These are phyloP conservation scores for Denticeps clupeoides DNA, from an alignment of 2,797 vertebrate species.

Conservation along the genomic window DNA sequence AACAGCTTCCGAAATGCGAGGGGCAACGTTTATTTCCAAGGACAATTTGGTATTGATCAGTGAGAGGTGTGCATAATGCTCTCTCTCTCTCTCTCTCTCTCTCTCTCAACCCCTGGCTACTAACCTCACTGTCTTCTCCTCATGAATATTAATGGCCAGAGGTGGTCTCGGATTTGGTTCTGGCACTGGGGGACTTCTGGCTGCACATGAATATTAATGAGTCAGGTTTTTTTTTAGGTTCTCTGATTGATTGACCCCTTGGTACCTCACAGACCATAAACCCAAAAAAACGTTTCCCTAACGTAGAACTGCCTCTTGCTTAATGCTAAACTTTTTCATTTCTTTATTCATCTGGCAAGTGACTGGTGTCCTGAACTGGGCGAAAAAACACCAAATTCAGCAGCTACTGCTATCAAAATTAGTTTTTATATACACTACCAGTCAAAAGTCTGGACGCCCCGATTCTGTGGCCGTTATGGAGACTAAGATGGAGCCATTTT, in stretches of 20 bases:
- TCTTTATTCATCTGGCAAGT: too few species aligned
- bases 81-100: not conserved
- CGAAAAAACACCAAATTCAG: too few species aligned
- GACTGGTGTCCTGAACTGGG: too few species aligned
- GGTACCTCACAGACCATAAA: too few species aligned
- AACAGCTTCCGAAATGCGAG: slow-evolving; percentile 61
- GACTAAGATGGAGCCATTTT: too few species aligned
- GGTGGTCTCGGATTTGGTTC: slow-evolving; percentile 21
- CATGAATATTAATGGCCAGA: slow-evolving; percentile 7
- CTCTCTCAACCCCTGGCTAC: not conserved
- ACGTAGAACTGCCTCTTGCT: too few species aligned
- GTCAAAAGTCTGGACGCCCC: too few species aligned
- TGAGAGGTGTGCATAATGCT: slow-evolving; percentile 42
- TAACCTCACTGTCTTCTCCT: not conserved
- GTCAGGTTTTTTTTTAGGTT: slow-evolving; percentile 36
- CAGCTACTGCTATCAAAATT: too few species aligned
- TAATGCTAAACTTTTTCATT: too few species aligned
- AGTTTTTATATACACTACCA: too few species aligned
- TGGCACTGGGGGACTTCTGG: slow-evolving; percentile 47
- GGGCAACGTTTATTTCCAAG: slow-evolving; percentile 61
- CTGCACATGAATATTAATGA: slow-evolving; percentile 62
- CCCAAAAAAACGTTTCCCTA: too few species aligned
- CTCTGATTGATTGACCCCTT: slow-evolving; percentile 62
- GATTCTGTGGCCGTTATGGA: too few species aligned
- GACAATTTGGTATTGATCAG: slow-evolving; percentile 63